Percentiles rank a stretch among this genome's conserved stretches.
Conservation (phyloP, 2,113 vertebrate species). For the Nicator chloris region DNA sequence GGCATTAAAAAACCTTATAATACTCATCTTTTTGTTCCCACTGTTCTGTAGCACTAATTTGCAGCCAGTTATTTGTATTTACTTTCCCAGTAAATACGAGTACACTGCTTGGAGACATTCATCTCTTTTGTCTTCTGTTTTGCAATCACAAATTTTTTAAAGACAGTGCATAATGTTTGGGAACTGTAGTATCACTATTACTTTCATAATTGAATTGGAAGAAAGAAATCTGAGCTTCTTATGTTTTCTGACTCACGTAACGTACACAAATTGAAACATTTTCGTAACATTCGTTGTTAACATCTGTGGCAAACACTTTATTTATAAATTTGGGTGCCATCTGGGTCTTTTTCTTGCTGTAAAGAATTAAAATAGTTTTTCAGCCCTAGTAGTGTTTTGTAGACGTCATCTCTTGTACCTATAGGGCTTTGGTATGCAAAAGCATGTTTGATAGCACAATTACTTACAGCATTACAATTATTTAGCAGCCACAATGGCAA, state of each 20-base stretch:
- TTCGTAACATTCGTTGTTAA: conserved; percentile 42
- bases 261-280: conserved; percentile 15
- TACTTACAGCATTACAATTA: conserved; percentile 45
- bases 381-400: conserved; percentile 37
- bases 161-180: neutral
- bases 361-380: conserved; percentile 30
- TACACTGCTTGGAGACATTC: conserved; percentile 27
- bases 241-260: conserved; percentile 24
- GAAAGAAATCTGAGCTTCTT: conserved; percentile 16
- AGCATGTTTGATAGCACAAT: conserved; percentile 63
- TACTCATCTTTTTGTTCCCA: conserved; percentile 17
- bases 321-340: conserved; percentile 53
- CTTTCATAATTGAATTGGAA: conserved; percentile 16
- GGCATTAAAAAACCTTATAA: neutral
- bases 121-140: conserved; percentile 52
- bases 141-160: conserved; percentile 8
- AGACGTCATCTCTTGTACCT: conserved; percentile 18
- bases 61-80: conserved; percentile 34
- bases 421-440: conserved; percentile 17
- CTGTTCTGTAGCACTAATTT: conserved; percentile 52
- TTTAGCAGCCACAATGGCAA: conserved; percentile 53
- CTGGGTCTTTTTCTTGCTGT: conserved; percentile 50
- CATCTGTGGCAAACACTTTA: conserved; percentile 14
- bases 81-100: conserved; percentile 18
- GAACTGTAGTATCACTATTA: neutral